Base-by-base conservation (phyloP, 2,113 vertebrate species). In the Motacilla tschutschensis region DNA sequence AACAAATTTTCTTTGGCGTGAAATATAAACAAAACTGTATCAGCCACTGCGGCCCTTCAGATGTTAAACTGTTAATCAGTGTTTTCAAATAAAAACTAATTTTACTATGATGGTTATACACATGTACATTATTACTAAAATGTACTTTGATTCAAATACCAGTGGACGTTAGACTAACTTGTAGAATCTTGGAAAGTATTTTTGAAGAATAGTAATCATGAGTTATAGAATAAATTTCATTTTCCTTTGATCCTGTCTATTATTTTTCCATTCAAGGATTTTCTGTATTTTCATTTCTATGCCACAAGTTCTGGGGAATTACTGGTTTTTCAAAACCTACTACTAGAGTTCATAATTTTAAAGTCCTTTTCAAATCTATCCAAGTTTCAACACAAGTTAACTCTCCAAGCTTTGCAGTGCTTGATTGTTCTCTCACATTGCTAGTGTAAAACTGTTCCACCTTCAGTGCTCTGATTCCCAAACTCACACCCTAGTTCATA, bases 1-100 rank as follows among this genome's bases (percentile, higher is more conserved):
- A 94, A 96, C 93, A 96, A 95, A 96, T 96, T 94, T 95, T 90
- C 90, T 92, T 94, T 94, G 92, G 93, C 6, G 11, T 93, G 93
- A 95, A 95, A 89, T 29, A 75, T 88, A 93, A 95, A 93, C 89
- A 94, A 93, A 77, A 70, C n/a, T 26, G 3, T 40, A 46, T 80
- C 40, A 3, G 67, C 29, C 5, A 65, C 50, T 9, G 17, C 22
- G 58, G 91, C 83, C 71, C 95, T 90, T 92, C 57, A 74, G 85
- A 88, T 77, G 13, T 53, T 72, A 51, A 85, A 53, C 11, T 43
- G 33, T 67, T 88, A 53, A 87, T 87, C 48, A 62, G 29, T 35
- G 31, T 47, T 79, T 76, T 73, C 62, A 93, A 76, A 79, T 47
- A 54, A 65, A 90, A 76, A 16, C 4, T 40, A 72, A 5, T 58